phyloP scores from a whole-genome alignment of 2,888 invertebrate species.

The Parapristionchus giblindavisi region DNA sequence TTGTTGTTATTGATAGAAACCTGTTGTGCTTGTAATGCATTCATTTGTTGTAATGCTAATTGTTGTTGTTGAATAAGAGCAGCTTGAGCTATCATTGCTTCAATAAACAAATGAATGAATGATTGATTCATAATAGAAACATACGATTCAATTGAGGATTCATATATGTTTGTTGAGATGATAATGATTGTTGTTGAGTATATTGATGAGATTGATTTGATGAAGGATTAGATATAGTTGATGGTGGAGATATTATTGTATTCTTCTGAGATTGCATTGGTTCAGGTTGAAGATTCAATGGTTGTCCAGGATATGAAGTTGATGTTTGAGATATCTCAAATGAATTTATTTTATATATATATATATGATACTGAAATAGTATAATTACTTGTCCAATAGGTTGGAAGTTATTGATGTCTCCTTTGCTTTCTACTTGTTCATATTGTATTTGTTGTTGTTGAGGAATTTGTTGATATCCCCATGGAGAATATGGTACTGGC shows the following conservation, averaged over 20 bases:
- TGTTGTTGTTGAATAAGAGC: slow-evolving; percentile 18
- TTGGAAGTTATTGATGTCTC: too few species aligned
- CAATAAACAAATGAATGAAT: neutral
- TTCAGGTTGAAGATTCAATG: slow-evolving; percentile 3
- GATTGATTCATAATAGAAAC: neutral
- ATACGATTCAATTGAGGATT: slow-evolving; percentile 26
- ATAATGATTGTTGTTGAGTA: slow-evolving; percentile 27
- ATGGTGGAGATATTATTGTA: neutral
- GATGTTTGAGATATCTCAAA: neutral
- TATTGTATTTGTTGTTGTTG: too few species aligned
- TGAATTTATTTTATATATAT: too few species aligned
- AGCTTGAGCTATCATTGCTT: slow-evolving; percentile 16
- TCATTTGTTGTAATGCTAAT: slow-evolving; percentile 27
- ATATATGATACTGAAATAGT: too few species aligned
- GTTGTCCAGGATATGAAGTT: slow-evolving; percentile 31
- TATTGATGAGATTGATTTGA: neutral
- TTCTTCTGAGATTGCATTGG: slow-evolving; percentile 14
- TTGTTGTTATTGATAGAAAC: neutral
- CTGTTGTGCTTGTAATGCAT: neutral
- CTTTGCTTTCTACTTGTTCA: too few species aligned
- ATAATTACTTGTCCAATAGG: too few species aligned
- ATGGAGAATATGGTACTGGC: slow-evolving; percentile 25
- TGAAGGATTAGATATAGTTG: neutral
- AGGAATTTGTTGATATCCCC: slow-evolving; percentile 8
- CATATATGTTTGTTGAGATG: slow-evolving; percentile 14